phyloP scores from a whole-genome alignment of 2,888 invertebrate species.

The Macaria liturata region DNA sequence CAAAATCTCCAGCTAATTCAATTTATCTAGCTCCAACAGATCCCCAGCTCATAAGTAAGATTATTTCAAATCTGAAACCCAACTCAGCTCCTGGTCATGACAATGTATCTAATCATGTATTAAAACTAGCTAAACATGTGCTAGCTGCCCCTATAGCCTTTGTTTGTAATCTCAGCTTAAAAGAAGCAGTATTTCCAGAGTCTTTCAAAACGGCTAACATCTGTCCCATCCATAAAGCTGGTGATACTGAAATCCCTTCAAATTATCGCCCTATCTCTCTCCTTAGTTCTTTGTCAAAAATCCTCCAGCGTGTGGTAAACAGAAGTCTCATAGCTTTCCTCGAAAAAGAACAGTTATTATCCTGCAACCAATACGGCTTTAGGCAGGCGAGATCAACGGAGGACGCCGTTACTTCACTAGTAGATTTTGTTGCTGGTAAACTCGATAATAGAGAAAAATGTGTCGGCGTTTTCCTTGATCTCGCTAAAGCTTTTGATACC shows the following conservation, averaged over 20 bases:
- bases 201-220: background rate
- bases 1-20: background rate
- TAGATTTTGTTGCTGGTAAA: too few relatives aligned
- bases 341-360: background rate
- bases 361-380: background rate
- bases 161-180: background rate
- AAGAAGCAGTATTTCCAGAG: background rate
- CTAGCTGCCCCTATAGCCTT: background rate
- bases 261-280: background rate
- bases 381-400: too few relatives aligned
- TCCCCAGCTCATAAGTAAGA: background rate
- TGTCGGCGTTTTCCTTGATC: too few relatives aligned
- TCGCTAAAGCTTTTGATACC: too few relatives aligned
- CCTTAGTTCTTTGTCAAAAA: background rate
- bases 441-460: too few relatives aligned
- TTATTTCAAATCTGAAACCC: background rate
- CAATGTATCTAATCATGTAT: background rate
- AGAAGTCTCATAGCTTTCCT: background rate
- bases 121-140: background rate
- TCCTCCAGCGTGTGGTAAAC: background rate
- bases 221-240: background rate
- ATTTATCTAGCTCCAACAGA: background rate
- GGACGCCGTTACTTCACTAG: too few relatives aligned
- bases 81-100: background rate
- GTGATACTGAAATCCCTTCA: background rate